Conservation (phyloP, 2,113 vertebrate species). For the Misgurnus mizolepis region DNA sequence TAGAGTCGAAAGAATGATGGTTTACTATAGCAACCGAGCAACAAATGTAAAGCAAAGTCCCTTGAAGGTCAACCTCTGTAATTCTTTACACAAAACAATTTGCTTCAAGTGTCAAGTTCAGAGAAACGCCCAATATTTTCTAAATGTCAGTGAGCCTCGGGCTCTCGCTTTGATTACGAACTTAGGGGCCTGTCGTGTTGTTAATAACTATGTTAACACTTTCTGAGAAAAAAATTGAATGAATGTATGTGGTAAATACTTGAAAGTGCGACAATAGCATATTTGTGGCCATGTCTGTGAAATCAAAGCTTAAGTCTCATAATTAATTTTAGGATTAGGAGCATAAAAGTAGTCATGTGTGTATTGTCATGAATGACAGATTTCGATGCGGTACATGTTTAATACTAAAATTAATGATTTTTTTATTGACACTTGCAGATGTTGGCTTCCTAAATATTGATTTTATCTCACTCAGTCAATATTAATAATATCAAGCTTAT, state of each 20-base stretch:
- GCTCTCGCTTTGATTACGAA: not conserved
- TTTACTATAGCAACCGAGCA: not conserved
- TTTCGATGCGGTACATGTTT: too few species aligned
- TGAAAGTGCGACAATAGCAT: not conserved
- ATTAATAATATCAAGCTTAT: too few species aligned
- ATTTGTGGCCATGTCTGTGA: not conserved
- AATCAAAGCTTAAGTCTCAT: too few species aligned
- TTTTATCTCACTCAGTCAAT: too few species aligned
- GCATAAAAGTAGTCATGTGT: too few species aligned
- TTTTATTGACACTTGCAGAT: too few species aligned
- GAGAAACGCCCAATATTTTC: slow-evolving; percentile 14
- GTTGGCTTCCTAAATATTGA: too few species aligned
- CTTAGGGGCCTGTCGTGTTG: not conserved
- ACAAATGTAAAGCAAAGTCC: not conserved
- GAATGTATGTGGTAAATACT: not conserved
- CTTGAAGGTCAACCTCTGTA: not conserved
- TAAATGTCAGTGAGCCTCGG: slow-evolving; percentile 2
- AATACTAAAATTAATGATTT: too few species aligned
- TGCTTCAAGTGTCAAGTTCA: not conserved
- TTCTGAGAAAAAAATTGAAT: not conserved
- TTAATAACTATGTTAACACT: not conserved
- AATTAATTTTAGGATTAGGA: too few species aligned
- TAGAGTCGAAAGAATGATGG: not conserved
- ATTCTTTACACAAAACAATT: not conserved
- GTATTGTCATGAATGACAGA: too few species aligned